A percentile compares a stretch with the other conserved stretches of the same genome.
Conservation (phyloP, 2,113 vertebrate genomes). For the Hyla sarda region DNA sequence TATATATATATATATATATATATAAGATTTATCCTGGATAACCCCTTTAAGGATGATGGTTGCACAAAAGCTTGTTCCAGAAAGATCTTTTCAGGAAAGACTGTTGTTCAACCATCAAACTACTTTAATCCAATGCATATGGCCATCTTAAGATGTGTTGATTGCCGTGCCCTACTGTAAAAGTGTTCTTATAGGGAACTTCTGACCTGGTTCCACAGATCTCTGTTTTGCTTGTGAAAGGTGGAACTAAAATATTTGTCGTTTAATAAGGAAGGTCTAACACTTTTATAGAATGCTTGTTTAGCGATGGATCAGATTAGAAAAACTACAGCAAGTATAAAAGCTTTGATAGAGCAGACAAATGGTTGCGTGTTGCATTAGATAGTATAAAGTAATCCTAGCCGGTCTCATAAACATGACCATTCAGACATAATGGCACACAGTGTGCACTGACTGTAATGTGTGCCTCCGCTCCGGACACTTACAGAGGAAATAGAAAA, state of each 20-base stretch:
- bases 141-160: no score
- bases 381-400: not conserved
- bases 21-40: no score
- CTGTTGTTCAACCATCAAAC: no score
- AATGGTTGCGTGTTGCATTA: not conserved
- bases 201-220: not conserved
- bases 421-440: not conserved
- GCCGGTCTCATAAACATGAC: not conserved
- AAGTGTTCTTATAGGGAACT: no score
- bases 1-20: no score
- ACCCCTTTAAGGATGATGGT: no score
- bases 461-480: not conserved
- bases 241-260: not conserved
- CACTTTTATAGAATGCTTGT: not conserved
- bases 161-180: no score
- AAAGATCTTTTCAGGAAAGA: no score
- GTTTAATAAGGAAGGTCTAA: not conserved
- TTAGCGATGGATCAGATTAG: not conserved
- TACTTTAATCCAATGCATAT: no score
- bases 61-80: no score
- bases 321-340: not conserved
- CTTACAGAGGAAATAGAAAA: conserved; percentile 8
- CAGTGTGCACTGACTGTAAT: not conserved
- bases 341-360: not conserved
- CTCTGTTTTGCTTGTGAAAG: not conserved